Base-by-base conservation (phyloP, 2,888 invertebrate genomes). In the Pseudococcus viburni region DNA sequence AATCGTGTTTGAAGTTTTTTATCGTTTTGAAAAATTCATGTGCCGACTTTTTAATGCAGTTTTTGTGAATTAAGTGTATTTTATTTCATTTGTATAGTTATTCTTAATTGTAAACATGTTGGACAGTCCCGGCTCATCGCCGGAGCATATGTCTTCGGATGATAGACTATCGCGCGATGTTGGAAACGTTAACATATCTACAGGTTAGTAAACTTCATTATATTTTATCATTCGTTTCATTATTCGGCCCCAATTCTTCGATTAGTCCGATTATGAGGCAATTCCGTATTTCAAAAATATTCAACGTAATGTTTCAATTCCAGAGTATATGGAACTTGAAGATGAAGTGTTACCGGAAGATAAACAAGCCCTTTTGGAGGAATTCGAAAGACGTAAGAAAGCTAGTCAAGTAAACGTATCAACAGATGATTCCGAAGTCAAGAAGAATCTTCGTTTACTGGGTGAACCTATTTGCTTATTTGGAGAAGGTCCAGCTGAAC, bases 401-500 rank as follows among this genome's bases (percentile, higher is more conserved):
- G 91, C 99, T 97, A 94, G 99, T 9, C 97, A 97, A 91, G 96
- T 99, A 84, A 98, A 98, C 90, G 98, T 99, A 0, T 98, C 99
- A 0, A 99, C 99, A 0, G 99, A 99, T 92, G 99, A 99, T 93
- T 94, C 95, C 15, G 99, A 99, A 93, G 99, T 99, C 2, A 96
- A 96, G 91, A 94, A 95, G 90, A 97, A 97, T 92, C 93, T 99
- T 2, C 93, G 99, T 11, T 96, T 98, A 91, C 92, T 99, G 0
- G 97, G 97, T 5, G 98, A 99, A 92, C 99, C 99, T 0, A 98
- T 99, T 90, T 99, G 99, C 91, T 93, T 98, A 89, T 99, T 99
- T 92, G 99, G 99, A 0, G 99, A 99, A 93, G 99, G 99, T 0
- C 99, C 99, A 0, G 98, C 99, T 0, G 99, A 99, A 91, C 93